phyloP scores from a whole-genome alignment of 2,888 invertebrate genomes.

The Diaphora mendica region DNA sequence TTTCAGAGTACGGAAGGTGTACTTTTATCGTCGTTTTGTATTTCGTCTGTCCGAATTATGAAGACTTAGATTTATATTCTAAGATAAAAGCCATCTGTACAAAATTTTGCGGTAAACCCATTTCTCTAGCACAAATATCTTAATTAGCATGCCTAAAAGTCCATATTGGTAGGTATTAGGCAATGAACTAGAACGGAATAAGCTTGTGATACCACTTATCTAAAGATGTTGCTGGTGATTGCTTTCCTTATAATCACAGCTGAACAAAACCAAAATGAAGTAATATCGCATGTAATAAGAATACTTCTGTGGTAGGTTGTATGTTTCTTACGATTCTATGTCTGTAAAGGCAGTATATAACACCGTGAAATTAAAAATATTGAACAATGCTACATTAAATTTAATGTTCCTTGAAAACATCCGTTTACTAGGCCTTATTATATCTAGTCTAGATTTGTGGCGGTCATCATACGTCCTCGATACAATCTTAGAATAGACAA shows the following conservation, averaged over 20 bases:
- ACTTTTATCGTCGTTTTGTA: not conserved
- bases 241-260: too few relatives aligned
- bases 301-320: not conserved
- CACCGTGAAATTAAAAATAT: not conserved
- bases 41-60: not conserved
- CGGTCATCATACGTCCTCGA: slow-evolving; percentile 35
- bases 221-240: too few relatives aligned
- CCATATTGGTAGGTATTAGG: too few relatives aligned
- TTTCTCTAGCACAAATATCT: not conserved
- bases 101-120: not conserved
- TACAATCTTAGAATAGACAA: slow-evolving; percentile 39
- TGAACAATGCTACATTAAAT: not conserved
- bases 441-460: slow-evolving; percentile 8
- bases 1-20: not conserved
- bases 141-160: too few relatives aligned
- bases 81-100: not conserved
- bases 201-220: too few relatives aligned
- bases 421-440: not conserved
- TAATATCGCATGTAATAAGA: too few relatives aligned
- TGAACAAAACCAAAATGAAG: too few relatives aligned
- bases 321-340: not conserved
- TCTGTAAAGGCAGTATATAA: not conserved
- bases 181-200: too few relatives aligned
- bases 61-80: too few relatives aligned
- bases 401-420: not conserved